Conservation (phyloP, 2,113 vertebrate genomes). For the Ammodytes dubius region DNA sequence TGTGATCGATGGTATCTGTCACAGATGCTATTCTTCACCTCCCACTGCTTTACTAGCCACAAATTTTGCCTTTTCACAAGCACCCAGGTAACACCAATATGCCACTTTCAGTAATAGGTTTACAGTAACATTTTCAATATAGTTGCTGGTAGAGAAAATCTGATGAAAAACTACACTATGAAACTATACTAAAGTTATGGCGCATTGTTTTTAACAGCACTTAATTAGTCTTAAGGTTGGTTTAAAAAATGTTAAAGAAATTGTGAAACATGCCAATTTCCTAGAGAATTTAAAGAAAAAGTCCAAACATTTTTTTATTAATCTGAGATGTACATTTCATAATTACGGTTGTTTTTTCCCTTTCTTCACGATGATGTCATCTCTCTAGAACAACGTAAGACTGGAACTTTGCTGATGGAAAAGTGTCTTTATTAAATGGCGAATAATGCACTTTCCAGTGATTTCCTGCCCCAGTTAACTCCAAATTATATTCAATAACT, state of each 20-base stretch:
- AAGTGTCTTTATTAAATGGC: slow-evolving; percentile 12
- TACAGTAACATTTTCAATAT: slow-evolving; percentile 11
- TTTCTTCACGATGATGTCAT: neutral
- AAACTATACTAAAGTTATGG: neutral
- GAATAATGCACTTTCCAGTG: neutral
- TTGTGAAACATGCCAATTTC: neutral
- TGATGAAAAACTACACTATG: neutral
- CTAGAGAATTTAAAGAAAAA: no score
- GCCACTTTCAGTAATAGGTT: slow-evolving; percentile 57
- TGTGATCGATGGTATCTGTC: slow-evolving; percentile 75
- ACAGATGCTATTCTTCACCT: slow-evolving; percentile 79
- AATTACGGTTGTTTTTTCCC: neutral
- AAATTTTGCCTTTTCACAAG: slow-evolving; percentile 73
- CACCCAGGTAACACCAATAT: slow-evolving; percentile 34
- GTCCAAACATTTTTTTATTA: neutral
- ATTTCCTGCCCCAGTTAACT: slow-evolving; percentile 28
- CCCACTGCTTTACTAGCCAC: slow-evolving; percentile 73
- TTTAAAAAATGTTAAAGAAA: neutral
- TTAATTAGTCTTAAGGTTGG: no score
- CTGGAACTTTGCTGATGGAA: neutral
- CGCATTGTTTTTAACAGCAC: neutral
- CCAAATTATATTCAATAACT: slow-evolving; percentile 3
- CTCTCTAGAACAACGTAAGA: neutral
- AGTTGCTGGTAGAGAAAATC: neutral
- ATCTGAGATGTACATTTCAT: neutral